Evolutionary conservation across 2,113 vertebrate genomes (phyloP).

Genomic region (Pristiophorus japonicus): DNA sequence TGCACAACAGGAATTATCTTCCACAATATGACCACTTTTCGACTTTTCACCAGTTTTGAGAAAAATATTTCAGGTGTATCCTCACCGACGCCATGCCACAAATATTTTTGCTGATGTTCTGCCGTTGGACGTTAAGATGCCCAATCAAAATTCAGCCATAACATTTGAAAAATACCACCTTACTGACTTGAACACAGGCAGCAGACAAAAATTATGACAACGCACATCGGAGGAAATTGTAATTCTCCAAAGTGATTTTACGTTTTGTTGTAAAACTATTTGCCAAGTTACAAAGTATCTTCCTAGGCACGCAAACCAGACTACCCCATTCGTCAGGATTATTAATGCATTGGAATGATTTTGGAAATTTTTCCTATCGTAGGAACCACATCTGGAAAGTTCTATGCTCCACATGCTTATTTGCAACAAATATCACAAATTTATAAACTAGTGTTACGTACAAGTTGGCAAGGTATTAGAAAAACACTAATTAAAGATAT

Average conservation of each 20-base stretch:
- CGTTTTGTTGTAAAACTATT: background rate
- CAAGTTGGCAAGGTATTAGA: background rate
- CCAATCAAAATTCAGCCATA: background rate
- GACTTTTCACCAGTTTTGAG: background rate
- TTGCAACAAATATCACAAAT: background rate
- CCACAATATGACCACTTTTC: background rate
- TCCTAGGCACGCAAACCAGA: background rate
- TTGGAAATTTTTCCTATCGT: background rate
- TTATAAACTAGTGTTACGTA: background rate
- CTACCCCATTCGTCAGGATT: background rate
- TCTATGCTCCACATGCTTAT: background rate
- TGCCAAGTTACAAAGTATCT: background rate
- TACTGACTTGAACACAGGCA: no score
- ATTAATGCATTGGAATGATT: background rate
- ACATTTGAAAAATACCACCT: no score
- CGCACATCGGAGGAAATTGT: background rate
- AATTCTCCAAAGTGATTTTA: background rate
- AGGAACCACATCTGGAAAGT: background rate
- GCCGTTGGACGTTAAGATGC: background rate
- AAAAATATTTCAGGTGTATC: background rate
- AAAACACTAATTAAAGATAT: background rate
- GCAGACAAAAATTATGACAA: background rate
- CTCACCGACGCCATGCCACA: background rate
- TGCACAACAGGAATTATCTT: background rate
- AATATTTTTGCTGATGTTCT: background rate